phyloP scores from a whole-genome alignment of 2,797 vertebrate genomes.

The Nannoperca obscura region DNA sequence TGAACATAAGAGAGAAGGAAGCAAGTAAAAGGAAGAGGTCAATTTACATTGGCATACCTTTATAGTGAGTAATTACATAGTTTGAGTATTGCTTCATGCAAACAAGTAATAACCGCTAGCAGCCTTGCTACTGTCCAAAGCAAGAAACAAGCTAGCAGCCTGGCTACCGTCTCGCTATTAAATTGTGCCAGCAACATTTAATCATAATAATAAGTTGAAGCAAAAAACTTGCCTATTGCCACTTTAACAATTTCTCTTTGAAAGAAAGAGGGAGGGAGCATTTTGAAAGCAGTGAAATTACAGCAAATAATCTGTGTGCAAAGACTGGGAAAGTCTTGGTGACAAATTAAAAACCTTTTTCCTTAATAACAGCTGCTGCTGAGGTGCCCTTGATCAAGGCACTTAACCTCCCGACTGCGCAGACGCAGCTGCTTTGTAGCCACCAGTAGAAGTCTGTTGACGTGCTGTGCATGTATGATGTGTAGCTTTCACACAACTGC shows the following conservation, averaged over 20 bases:
- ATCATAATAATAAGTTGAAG: too few relatives aligned
- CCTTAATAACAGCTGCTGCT: constrained; percentile 3
- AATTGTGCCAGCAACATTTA: too few relatives aligned
- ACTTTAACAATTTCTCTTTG: background rate
- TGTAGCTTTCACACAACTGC: constrained; percentile 15
- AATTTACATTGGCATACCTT: too few relatives aligned
- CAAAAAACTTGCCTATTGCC: too few relatives aligned
- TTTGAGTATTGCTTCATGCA: too few relatives aligned
- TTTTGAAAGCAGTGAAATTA: background rate
- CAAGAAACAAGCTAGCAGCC: too few relatives aligned
- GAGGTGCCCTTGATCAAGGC: constrained; percentile 57
- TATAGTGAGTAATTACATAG: too few relatives aligned
- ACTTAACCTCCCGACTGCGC: constrained; percentile 46
- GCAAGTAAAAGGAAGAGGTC: too few relatives aligned
- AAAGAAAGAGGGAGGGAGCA: background rate
- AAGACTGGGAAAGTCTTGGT: background rate
- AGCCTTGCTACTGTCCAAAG: too few relatives aligned
- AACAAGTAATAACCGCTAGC: too few relatives aligned
- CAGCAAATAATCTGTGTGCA: background rate
- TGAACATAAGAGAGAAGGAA: too few relatives aligned
- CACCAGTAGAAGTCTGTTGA: constrained; percentile 11
- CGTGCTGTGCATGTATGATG: background rate
- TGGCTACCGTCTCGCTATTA: too few relatives aligned
- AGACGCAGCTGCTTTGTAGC: constrained; percentile 35
- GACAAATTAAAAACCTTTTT: background rate